Conservation (phyloP, 1,140 invertebrate species). For the Trachymyrmex cornetzi region DNA sequence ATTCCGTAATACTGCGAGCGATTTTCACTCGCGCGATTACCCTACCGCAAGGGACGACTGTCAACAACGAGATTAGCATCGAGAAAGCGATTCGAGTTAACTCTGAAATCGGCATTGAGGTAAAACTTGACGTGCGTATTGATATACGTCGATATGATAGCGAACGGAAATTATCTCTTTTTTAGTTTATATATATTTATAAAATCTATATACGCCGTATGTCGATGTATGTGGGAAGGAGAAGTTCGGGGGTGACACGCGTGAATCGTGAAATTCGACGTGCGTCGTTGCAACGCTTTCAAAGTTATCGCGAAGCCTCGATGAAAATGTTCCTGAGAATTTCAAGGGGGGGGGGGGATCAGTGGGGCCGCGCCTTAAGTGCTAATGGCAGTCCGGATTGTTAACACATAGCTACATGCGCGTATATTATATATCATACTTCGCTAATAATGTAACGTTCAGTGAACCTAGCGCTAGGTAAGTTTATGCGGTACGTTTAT, state of each 20-base stretch:
- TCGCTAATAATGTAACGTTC: constrained; percentile 70
- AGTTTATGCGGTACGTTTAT: constrained; percentile 74
- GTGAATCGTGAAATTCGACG: constrained; percentile 23
- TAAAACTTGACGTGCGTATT: constrained; percentile 31
- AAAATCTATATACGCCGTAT: constrained; percentile 19
- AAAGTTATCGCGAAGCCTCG: constrained; percentile 43
- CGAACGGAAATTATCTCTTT: constrained; percentile 27
- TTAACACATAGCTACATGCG: constrained; percentile 55
- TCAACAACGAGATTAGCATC: constrained; percentile 62
- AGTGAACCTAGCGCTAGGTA: constrained; percentile 76
- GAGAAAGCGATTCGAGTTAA: constrained; percentile 53
- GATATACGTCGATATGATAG: constrained; percentile 52
- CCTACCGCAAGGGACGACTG: constrained; percentile 38
- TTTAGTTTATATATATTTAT: constrained; percentile 10
- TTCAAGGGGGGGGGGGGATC: constrained; percentile 55
- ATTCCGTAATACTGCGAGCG: constrained; percentile 49
- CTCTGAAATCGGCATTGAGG: constrained; percentile 57
- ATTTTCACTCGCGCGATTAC: constrained; percentile 32
- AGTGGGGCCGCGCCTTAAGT: constrained; percentile 71
- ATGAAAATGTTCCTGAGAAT: constrained; percentile 71
- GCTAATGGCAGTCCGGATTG: constrained; percentile 72
- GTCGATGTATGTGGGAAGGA: not conserved
- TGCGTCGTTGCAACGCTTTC: constrained; percentile 26
- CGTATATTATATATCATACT: constrained; percentile 66
- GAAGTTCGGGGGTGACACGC: not conserved